phyloP scores from a whole-genome alignment of 2,797 vertebrate genomes.

The Ciconia nigra region DNA sequence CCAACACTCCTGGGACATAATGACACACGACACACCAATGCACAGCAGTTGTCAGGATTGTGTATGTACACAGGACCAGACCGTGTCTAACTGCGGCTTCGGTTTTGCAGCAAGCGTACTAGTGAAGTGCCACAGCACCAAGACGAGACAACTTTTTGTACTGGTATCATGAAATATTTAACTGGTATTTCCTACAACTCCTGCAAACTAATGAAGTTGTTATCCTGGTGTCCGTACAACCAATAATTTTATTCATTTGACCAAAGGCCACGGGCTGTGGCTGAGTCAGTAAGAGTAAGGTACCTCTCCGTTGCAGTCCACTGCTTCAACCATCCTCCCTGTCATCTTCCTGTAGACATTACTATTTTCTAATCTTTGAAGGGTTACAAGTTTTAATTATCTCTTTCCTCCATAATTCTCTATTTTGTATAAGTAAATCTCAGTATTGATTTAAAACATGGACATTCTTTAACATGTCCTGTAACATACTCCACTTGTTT shows the following conservation, averaged over 20 bases:
- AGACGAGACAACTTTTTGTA: neutral
- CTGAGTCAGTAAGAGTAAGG: too few species aligned
- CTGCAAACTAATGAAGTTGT: neutral
- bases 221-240: neutral
- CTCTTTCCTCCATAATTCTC: neutral
- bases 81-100: rapidly evolving
- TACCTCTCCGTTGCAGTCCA: neutral
- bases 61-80: rapidly evolving
- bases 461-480: neutral
- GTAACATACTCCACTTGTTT: neutral
- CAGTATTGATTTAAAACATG: neutral
- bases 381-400: neutral
- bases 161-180: neutral
- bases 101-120: neutral
- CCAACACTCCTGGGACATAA: neutral
- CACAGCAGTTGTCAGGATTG: neutral
- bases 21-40: rapidly evolving
- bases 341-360: neutral
- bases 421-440: neutral
- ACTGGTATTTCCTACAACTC: neutral
- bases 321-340: neutral
- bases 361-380: neutral
- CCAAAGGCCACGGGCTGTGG: neutral
- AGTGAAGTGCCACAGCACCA: neutral
- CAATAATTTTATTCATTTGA: neutral